Evolutionary conservation across 2,888 invertebrate species (phyloP).

Genomic region (Galerucella nymphaeae): DNA sequence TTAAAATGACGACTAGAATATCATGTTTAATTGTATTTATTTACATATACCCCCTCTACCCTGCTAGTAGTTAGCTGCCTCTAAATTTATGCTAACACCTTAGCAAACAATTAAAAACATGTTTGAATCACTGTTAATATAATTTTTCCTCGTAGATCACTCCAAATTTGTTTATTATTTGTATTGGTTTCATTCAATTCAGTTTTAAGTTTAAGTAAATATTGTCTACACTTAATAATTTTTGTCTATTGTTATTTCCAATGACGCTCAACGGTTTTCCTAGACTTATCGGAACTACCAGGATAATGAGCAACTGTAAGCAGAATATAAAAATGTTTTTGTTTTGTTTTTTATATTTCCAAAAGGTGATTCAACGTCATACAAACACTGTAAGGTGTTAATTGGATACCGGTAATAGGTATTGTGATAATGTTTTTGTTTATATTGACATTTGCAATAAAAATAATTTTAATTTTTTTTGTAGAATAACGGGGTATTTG

Average conservation of each 20-base stretch:
- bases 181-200: neutral
- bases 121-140: neutral
- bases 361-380: neutral
- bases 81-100: neutral
- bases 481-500: no score
- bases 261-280: neutral
- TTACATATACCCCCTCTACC: no score
- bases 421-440: neutral
- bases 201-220: neutral
- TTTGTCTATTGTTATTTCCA: neutral
- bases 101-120: neutral
- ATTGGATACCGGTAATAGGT: neutral
- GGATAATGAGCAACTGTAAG: neutral
- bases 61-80: no score
- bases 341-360: neutral
- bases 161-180: neutral
- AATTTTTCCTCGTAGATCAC: neutral
- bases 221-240: neutral
- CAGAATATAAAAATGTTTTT: neutral
- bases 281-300: neutral
- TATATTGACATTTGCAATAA: no score
- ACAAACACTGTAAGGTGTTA: neutral
- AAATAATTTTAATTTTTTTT: no score
- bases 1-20: no score
- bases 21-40: no score